Evolutionary conservation across 2,113 vertebrate genomes (phyloP), one percentile per base, ranked within the genome.

Genomic region (Sceloporus tristichus): DNA sequence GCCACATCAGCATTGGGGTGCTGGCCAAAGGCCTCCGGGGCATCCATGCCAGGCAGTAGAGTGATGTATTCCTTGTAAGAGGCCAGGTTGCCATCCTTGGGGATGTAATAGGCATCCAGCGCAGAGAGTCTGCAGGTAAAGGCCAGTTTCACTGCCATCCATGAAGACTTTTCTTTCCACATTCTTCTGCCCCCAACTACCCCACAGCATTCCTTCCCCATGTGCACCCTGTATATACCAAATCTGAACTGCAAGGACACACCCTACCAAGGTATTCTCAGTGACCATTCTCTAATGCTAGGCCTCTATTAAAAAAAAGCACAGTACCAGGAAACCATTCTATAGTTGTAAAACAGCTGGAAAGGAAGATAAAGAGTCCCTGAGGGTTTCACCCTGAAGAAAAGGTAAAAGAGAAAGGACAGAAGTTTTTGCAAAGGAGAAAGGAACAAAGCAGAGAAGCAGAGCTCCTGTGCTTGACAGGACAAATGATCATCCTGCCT

Each of bases 1-100:
- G 97, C 97, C 40, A 98, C 97, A 34, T 98, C 97, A 0, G 98
- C 98, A 42, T 98, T 99, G 82, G 97, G 95, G 94, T 99, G 98
- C 92, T 98, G 98, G 42, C 98, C 98, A 81, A 98, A 98, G 90
- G 98, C 96, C 90, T 98, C 98, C 0, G 98, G 98, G 85, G 97
- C 95, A 83, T 98, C 98, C 76, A 96, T 96, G 88, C 95, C 0
- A 0, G 98, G 98, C 87, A 98, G 92, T 90, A 94, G 92, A 93
- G 89, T 95, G 88, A 98, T 98, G 65, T 96, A 96, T 5, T 98
- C 96, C 85, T 92, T 95, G 94, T 98, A 98, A 0, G 94, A 95
- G 27, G 95, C 92, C 90, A 97, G 94, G 62, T 95, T 86, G 2
- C 98, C 97, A 0, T 99, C 98, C 73, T 92, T 94, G 2, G 98